A percentile compares a stretch with the other conserved stretches of the same genome.
These are phyloP conservation scores for Ophion obscuratus DNA, from an alignment of 2,888 invertebrate species.

Conservation along the genomic window DNA sequence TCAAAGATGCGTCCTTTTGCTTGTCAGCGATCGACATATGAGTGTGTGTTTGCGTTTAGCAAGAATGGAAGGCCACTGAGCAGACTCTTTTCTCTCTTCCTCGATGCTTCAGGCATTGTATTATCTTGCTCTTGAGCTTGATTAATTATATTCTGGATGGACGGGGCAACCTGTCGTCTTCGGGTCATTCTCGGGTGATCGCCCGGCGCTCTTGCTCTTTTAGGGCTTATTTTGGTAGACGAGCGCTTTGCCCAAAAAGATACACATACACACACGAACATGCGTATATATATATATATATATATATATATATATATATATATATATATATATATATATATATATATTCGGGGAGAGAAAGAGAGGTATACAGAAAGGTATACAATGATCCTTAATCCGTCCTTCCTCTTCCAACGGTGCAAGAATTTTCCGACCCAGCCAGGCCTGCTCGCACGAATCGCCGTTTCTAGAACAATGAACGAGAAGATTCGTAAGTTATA, in stretches of 20 bases:
- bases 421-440: conserved; percentile 33
- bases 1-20: conserved; percentile 12
- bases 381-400: conserved; percentile 69
- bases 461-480: conserved; percentile 77
- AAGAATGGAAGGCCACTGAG: conserved; percentile 24
- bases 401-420: conserved; percentile 42
- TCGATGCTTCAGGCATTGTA: conserved; percentile 63
- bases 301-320: too few species aligned
- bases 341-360: background rate
- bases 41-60: conserved; percentile 24
- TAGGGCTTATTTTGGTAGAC: conserved; percentile 14
- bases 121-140: conserved; percentile 78
- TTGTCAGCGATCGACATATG: background rate
- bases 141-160: conserved; percentile 78
- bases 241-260: conserved; percentile 13
- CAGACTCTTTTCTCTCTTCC: conserved; percentile 43
- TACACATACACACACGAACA: too few species aligned
- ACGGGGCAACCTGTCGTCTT: conserved; percentile 72
- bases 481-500: conserved; percentile 77
- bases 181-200: conserved; percentile 65
- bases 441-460: conserved; percentile 69
- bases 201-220: conserved; percentile 56
- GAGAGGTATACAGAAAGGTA: conserved; percentile 22
- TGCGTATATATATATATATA: too few species aligned
- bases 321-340: background rate